These are phyloP conservation scores for Amblyornis subalaris DNA, from an alignment of 2,113 vertebrate species.

Conservation along the genomic window DNA sequence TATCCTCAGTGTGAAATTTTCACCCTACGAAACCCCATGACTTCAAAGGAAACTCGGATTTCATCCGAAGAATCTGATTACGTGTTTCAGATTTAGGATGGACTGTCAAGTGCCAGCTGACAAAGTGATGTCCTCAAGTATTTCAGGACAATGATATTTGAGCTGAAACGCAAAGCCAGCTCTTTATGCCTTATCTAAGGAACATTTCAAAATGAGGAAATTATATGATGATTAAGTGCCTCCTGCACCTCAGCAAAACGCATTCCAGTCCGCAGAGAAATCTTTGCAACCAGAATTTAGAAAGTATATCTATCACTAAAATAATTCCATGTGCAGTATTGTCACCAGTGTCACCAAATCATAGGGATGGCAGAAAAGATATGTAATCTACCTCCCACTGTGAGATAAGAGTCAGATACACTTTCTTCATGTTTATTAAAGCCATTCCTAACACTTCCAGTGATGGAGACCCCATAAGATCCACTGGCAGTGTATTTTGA, in stretches of 20 bases:
- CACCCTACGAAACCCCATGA: neutral
- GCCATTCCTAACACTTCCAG: neutral
- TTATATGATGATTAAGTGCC: neutral
- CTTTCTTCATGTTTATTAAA: neutral
- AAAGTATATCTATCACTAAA: neutral
- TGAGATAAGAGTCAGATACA: neutral
- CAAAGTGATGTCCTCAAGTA: constrained; percentile 30
- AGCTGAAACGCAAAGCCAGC: constrained; percentile 38
- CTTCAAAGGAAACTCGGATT: constrained; percentile 32
- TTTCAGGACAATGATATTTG: constrained; percentile 16
- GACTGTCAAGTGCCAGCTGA: constrained; percentile 41
- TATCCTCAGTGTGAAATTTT: neutral
- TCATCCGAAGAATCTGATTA: constrained; percentile 49
- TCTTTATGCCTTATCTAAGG: constrained; percentile 4
- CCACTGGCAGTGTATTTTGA: neutral
- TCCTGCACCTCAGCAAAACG: neutral
- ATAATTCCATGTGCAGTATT: neutral
- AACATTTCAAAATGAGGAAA: constrained; percentile 25
- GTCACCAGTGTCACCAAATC: neutral
- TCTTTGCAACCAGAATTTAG: neutral
- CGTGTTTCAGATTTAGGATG: constrained; percentile 32
- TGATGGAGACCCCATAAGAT: neutral
- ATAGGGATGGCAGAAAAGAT: neutral
- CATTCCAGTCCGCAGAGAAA: neutral
- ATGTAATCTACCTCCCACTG: neutral